Conservation (phyloP, 2,113 vertebrate genomes). For the Odobenus rosmarus region DNA sequence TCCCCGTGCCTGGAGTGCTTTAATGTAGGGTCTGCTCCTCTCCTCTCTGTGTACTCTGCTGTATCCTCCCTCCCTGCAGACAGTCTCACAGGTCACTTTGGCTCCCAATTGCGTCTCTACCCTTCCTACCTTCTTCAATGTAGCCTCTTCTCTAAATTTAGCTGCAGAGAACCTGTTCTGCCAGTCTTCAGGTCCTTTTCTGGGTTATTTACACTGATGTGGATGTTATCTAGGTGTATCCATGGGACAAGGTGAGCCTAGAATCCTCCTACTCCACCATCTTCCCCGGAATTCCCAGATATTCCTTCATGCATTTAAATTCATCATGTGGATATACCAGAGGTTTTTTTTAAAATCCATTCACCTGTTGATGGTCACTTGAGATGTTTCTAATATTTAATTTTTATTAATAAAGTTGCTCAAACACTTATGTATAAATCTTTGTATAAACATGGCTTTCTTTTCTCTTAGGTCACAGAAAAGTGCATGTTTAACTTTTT, state of each 20-base stretch:
- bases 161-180: neutral
- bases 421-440: neutral
- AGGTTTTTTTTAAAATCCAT: neutral
- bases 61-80: neutral
- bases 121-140: neutral
- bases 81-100: neutral
- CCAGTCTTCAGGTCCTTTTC: neutral
- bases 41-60: neutral
- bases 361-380: neutral
- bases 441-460: neutral
- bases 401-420: neutral
- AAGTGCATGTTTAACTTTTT: neutral
- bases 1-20: neutral
- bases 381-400: neutral
- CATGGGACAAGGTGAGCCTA: neutral
- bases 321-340: neutral
- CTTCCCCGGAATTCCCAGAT: neutral
- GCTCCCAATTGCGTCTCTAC: neutral
- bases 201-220: neutral
- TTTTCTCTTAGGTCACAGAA: neutral
- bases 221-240: neutral
- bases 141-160: neutral
- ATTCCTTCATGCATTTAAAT: neutral
- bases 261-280: neutral
- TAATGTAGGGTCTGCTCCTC: neutral